Base-by-base conservation (phyloP, 1,140 invertebrate genomes). In the Portunus trituberculatus region DNA sequence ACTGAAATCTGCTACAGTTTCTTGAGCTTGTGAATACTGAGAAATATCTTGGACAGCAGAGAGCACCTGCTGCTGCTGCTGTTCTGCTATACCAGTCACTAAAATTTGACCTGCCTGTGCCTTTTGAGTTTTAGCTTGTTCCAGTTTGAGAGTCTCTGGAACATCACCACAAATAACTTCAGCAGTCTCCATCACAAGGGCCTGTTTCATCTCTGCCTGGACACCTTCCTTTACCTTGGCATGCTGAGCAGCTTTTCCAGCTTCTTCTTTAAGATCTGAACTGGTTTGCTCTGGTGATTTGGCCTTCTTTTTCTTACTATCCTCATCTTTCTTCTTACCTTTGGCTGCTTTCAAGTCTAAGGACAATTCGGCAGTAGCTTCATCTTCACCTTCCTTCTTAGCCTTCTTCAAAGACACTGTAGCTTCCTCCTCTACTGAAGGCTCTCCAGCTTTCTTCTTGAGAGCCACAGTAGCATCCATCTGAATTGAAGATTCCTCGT, bases 111-210 rank as follows among this genome's bases (percentile, higher is more conserved):
- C 83, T 87, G 92, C 84, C 12, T 86, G 84, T 83, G 95, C 95
- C 84, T 96, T 93, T 45, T 95, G 95, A 46, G 92, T 31, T 87
- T 95, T 92, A 92, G 95, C 93, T 45, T 95, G 45, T 59, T 96
- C 90, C n/a, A 95, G 28, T 59, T 93, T 96, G 10, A 96, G 45
- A 6, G 46, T 95, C 46, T 95, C 59, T 28, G 92, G 86, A 28
- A 48, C 92, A 39, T 67, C 95, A 76, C 91, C 93, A 52, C 96
- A 95, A 16, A 96, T 28, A 31, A 93, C 92, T 14, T 95, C 89
- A 29, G 94, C 91, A 67, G 95, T 76, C 92, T 95, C 94, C 45
- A 95, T 90, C 46, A 96, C 84, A 2, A 95, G 46, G 28, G 95
- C 95, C 91, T 95, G 91, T 14, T 67, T 48, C 92, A 93, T 94